Conservation (phyloP, 2,888 invertebrate species). For the Mylabris sibirica region DNA sequence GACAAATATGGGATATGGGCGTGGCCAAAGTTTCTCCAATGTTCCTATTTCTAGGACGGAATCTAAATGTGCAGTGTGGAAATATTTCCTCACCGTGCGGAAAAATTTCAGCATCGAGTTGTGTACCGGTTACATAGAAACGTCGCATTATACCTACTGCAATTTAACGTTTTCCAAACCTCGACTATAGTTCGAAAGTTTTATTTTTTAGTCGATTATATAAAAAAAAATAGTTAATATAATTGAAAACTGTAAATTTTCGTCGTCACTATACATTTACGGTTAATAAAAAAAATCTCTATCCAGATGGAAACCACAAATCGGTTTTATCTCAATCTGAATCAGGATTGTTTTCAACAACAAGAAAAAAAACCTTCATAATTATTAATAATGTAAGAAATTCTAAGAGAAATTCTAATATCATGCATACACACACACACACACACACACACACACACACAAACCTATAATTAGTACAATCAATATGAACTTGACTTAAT, state of each 20-base stretch:
- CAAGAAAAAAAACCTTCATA: not conserved
- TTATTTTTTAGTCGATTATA: too few species aligned
- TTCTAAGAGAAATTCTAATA: not conserved
- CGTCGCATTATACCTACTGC: too few species aligned
- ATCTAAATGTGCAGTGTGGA: too few species aligned
- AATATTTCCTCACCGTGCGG: too few species aligned
- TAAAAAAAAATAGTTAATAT: not conserved
- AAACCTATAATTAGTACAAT: not conserved
- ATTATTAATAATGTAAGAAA: not conserved
- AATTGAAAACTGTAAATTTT: constrained; percentile 3
- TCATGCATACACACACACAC: not conserved
- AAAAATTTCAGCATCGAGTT: too few species aligned
- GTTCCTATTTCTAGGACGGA: too few species aligned
- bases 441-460: too few species aligned
- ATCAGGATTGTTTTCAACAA: not conserved
- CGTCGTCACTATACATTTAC: not conserved
- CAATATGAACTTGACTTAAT: not conserved
- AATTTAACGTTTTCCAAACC: too few species aligned
- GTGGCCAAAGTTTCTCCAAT: too few species aligned
- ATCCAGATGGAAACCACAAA: constrained; percentile 4
- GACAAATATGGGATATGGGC: too few species aligned
- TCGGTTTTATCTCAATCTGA: constrained; percentile 5
- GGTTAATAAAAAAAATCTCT: not conserved
- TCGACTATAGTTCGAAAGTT: too few species aligned
- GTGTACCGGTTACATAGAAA: too few species aligned